Conservation (phyloP, 2,888 invertebrate genomes). For the Crocallis elinguaria region DNA sequence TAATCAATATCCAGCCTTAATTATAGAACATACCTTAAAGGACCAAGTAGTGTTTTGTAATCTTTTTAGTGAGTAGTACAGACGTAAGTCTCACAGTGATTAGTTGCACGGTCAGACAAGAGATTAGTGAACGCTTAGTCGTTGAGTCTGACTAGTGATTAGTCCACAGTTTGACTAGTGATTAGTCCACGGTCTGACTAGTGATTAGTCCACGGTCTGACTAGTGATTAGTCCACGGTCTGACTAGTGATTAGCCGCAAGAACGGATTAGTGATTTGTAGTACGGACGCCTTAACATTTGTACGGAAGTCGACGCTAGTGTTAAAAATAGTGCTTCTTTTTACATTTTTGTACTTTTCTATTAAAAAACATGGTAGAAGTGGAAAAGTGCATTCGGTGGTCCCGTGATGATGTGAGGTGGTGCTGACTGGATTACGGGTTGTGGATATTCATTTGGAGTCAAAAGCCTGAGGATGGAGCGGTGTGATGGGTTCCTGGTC, state of each 20-base stretch:
- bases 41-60: constrained; percentile 77
- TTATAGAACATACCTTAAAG: constrained; percentile 66
- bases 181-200: neutral
- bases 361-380: constrained; percentile 16
- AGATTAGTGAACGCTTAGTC: no score
- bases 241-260: constrained; percentile 44
- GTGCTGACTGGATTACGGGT: constrained; percentile 31
- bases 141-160: neutral
- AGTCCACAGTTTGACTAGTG: neutral
- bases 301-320: constrained; percentile 53
- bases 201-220: neutral
- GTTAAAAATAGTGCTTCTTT: constrained; percentile 33
- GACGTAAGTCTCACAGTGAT: neutral
- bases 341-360: constrained; percentile 35
- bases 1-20: constrained; percentile 73
- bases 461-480: constrained; percentile 85
- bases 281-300: constrained; percentile 77
- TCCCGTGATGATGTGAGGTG: constrained; percentile 50
- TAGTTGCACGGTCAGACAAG: neutral
- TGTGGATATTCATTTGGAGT: constrained; percentile 39
- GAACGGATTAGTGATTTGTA: neutral
- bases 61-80: constrained; percentile 49
- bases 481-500: constrained; percentile 91
- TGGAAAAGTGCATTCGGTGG: constrained; percentile 40
- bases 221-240: constrained; percentile 36